These are phyloP conservation scores for Brachylomia viminalis DNA, from an alignment of 2,888 invertebrate species.

Conservation along the genomic window DNA sequence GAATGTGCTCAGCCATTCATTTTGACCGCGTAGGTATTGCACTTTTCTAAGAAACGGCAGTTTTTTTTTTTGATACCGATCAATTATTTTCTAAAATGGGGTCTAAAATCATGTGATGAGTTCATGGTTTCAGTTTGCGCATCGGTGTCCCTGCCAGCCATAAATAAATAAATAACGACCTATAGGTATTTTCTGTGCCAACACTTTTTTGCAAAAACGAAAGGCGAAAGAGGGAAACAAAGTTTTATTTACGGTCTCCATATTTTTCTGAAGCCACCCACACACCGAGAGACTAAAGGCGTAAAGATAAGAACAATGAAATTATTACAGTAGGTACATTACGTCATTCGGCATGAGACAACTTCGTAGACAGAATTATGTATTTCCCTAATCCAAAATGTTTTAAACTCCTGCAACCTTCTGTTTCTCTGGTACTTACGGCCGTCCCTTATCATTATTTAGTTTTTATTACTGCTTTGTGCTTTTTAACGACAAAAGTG, in stretches of 20 bases:
- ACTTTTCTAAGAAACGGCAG: too few relatives aligned
- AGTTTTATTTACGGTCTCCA: slow-evolving; percentile 41
- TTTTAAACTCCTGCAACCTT: slow-evolving; percentile 57
- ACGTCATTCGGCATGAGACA: slow-evolving; percentile 50
- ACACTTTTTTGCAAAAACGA: slow-evolving; percentile 17
- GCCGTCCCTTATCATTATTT: slow-evolving; percentile 65
- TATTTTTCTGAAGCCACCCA: slow-evolving; percentile 28
- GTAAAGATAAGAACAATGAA: slow-evolving; percentile 49
- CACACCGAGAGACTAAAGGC: slow-evolving; percentile 38
- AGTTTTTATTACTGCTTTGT: slow-evolving; percentile 60
- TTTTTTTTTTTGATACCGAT: too few relatives aligned
- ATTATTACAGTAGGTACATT: slow-evolving; percentile 52
- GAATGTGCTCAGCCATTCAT: too few relatives aligned
- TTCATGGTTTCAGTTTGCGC: too few relatives aligned
- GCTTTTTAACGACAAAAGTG: slow-evolving; percentile 61
- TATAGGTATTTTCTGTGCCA: slow-evolving; percentile 6
- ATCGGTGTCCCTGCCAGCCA: too few relatives aligned
- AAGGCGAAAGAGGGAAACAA: slow-evolving; percentile 26
- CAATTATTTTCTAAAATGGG: too few relatives aligned
- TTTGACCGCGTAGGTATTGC: too few relatives aligned
- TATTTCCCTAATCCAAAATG: slow-evolving; percentile 63
- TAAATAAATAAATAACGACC: slow-evolving; percentile 28
- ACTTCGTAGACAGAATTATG: slow-evolving; percentile 46
- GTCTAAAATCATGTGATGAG: too few relatives aligned
- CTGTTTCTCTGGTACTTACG: slow-evolving; percentile 53